Evolutionary conservation across 1,140 invertebrate species (phyloP), one percentile per base, ranked within the genome.

Genomic region (Drosophila athabasca): DNA sequence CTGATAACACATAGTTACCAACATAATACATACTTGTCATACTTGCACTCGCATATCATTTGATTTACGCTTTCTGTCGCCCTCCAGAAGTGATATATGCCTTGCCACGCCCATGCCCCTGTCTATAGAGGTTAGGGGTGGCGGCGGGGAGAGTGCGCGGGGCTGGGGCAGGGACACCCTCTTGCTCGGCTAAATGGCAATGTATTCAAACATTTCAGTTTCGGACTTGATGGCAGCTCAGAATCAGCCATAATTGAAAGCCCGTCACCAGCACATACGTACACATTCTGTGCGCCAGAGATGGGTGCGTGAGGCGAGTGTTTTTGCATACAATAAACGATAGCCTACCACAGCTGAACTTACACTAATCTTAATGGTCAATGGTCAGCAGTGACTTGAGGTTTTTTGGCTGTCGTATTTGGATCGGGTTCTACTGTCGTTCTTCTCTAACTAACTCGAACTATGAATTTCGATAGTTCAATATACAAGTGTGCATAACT

Each of bases 11-110:
- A 87, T 75, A 85, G 82, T 81, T 87, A 85, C 82, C 76, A 87
- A 78, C 82, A 85, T 87, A 85, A 85, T 85, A 87, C 82, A 85
- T 85, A 87, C 82, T 85, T 85, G 82, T 85, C 82, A 85, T 85
- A 85, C 82, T 85, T 85, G 82, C 82, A 85, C 74, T 87, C 82
- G 82, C 82, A 85, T 85, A 85, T 85, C 82, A 87, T 85, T 85
- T 85, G 82, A 85, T 85, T 85, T 85, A 85, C 82, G 82, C 59
- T 87, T 85, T 87, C 69, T 85, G 82, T 85, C 82, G 82, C 82
- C 81, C 69, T 85, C 68, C 70, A 70, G 35, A 70, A 70, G 77
- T 84, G 82, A 85, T 85, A 85, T 85, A 85, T 85, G 82, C 74
- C 66, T 53, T 81, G 68, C 76, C 81, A 83, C 60, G 70, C 76